Evolutionary conservation across 2,113 vertebrate species (phyloP).

Genomic region (Pterophyllum scalare): DNA sequence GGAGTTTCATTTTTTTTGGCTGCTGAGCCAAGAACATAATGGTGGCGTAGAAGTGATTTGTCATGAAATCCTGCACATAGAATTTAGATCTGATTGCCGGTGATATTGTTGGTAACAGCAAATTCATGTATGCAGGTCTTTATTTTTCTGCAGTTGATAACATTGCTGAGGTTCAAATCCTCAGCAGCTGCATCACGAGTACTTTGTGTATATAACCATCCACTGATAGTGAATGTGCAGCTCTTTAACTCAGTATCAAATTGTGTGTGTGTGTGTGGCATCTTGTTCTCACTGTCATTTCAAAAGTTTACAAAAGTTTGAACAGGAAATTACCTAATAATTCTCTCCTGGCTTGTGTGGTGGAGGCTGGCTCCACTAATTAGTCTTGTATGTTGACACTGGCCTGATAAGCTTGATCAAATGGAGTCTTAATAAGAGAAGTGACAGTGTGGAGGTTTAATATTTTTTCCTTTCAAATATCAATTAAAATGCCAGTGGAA

Average conservation of each 20-base stretch:
- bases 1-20: slow-evolving; percentile 20
- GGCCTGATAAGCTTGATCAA: slow-evolving; percentile 7
- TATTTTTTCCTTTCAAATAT: not conserved
- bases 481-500: slow-evolving; percentile 19
- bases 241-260: not conserved
- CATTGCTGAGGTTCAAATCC: not conserved
- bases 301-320: not conserved
- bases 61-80: slow-evolving; percentile 33
- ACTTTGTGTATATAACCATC: not conserved
- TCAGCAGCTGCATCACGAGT: not conserved
- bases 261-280: not conserved
- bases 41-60: slow-evolving; percentile 32
- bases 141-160: not conserved
- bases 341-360: not conserved
- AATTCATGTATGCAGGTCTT: not conserved
- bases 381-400: not conserved
- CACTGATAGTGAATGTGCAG: not conserved
- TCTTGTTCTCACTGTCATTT: not conserved
- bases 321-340: not conserved
- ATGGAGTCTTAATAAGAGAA: not conserved
- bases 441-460: not conserved
- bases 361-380: not conserved
- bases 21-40: slow-evolving; percentile 17
- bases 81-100: slow-evolving; percentile 8
- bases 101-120: not conserved